Evolutionary conservation across 1,140 invertebrate genomes (phyloP), one percentile per base, ranked within the genome.

Genomic region (Heterodera schachtii): DNA sequence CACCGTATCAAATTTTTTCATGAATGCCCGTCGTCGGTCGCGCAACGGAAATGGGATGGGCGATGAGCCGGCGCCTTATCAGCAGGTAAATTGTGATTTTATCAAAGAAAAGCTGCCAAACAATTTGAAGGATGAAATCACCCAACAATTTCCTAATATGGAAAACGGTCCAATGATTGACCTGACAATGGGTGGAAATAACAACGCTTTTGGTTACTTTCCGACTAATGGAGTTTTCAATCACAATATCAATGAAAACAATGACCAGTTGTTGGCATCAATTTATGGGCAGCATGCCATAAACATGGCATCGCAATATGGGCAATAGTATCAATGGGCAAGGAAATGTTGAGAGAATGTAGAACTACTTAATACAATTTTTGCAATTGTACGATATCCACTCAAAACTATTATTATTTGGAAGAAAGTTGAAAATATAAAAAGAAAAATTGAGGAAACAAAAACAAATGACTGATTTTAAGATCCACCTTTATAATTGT

Each of bases 1-100:
- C 49, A 99, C 97, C 31, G 97, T 99, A 31, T 96, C 96, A 41
- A 99, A 99, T 91, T 99, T 99, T 93, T 99, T 99, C 92, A 99
- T 99, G 97, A 99, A 99, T 91, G 97, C 97, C 44, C 92, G 97
- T 75, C 93, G 97, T 85, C 93, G 97, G 78, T 84, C 86, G 43
- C 43, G 85, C 49, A 87, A 87, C 75, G 84, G 84, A 19, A 84
- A 66, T 73, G 52, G 70, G n/a, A 75, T 73, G 43, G 84, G 74
- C 8, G 84, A 85, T 79, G 84, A 85, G 60, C 84, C 84, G 13
- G 84, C 84, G 2, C 84, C 84, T 31, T 85, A 85, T 75, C 84
- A 85, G 41, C 84, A 85, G 73, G 84, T 85, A 41, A 64, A 19
- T 64, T 19, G 16, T 13, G 11, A 19, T 64, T 64, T 16, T 21